Percentiles rank a stretch among this genome's conserved stretches.
These are phyloP conservation scores for Poeciliopsis presidionis DNA, from an alignment of 2,797 vertebrate species.

Conservation along the genomic window DNA sequence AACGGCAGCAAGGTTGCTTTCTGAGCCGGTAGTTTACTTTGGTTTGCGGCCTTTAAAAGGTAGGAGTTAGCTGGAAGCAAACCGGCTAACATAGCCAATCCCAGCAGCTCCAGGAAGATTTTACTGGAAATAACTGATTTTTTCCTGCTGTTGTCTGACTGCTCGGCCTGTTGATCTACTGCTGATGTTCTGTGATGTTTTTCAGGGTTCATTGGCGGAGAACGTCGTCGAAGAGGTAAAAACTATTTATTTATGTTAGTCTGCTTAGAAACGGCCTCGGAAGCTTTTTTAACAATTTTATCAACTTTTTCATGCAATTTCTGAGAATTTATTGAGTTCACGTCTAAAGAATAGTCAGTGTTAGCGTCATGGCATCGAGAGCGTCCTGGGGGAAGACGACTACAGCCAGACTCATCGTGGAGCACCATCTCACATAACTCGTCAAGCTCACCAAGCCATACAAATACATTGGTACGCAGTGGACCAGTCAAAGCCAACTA, in stretches of 20 bases:
- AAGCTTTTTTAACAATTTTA: not conserved
- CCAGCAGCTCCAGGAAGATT: not conserved
- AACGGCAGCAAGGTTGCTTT: slow-evolving; percentile 71
- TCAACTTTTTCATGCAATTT: not conserved
- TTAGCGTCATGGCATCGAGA: slow-evolving; percentile 88
- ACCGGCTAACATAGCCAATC: not conserved
- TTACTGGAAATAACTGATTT: too few species aligned
- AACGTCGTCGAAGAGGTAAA: slow-evolving; percentile 90
- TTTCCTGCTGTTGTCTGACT: too few species aligned
- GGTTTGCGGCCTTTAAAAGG: not conserved
- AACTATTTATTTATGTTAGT: too few species aligned
- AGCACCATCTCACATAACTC: slow-evolving; percentile 90
- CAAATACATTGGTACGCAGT: too few species aligned
- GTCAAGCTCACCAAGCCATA: slow-evolving; percentile 75
- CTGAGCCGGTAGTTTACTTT: too few species aligned
- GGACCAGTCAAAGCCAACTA: too few species aligned
- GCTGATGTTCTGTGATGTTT: not conserved
- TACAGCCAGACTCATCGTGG: slow-evolving; percentile 93
- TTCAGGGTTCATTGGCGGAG: slow-evolving; percentile 88
- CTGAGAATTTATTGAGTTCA: too few species aligned
- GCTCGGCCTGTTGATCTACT: too few species aligned
- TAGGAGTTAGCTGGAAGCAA: not conserved
- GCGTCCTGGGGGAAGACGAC: slow-evolving; percentile 86
- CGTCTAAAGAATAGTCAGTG: not conserved
- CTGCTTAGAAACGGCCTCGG: not conserved